Evolutionary conservation across 2,888 invertebrate species (phyloP).

Genomic region (Pimpla rufipes): DNA sequence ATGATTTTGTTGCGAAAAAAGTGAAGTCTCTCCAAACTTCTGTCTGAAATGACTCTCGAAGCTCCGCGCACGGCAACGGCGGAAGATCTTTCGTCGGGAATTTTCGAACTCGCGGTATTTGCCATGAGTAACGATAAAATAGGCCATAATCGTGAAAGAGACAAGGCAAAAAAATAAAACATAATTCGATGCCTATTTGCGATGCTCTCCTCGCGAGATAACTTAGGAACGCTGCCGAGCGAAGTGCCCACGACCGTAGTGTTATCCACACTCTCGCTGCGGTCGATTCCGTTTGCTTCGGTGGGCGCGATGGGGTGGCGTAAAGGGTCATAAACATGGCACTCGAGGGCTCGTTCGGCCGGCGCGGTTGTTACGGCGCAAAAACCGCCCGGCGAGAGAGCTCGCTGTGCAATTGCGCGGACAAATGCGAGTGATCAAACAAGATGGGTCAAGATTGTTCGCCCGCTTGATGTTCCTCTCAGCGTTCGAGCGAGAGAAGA

Average conservation of each 20-base stretch:
- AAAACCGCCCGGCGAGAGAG: constrained; percentile 8
- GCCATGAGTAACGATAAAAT: constrained; percentile 15
- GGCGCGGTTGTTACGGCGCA: constrained; percentile 10
- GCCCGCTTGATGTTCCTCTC: background rate
- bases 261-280: constrained; percentile 36
- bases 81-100: background rate
- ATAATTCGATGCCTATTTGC: constrained; percentile 36
- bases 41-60: background rate
- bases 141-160: background rate
- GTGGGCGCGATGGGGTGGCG: constrained; percentile 29
- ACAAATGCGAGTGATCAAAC: constrained; percentile 56
- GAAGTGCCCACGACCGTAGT: constrained; percentile 1
- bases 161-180: constrained; percentile 34
- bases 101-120: background rate
- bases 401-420: constrained; percentile 45
- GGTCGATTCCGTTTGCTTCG: constrained; percentile 40
- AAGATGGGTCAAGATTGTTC: constrained; percentile 21
- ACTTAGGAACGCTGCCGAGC: constrained; percentile 25
- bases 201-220: background rate
- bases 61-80: background rate
- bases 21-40: background rate
- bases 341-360: constrained; percentile 49
- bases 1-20: too few species aligned
- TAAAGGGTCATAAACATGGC: constrained; percentile 21
- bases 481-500: constrained; percentile 20